Evolutionary conservation across 2,888 invertebrate genomes (phyloP), one percentile per base, ranked within the genome.

Genomic region (Spisula subtruncata): DNA sequence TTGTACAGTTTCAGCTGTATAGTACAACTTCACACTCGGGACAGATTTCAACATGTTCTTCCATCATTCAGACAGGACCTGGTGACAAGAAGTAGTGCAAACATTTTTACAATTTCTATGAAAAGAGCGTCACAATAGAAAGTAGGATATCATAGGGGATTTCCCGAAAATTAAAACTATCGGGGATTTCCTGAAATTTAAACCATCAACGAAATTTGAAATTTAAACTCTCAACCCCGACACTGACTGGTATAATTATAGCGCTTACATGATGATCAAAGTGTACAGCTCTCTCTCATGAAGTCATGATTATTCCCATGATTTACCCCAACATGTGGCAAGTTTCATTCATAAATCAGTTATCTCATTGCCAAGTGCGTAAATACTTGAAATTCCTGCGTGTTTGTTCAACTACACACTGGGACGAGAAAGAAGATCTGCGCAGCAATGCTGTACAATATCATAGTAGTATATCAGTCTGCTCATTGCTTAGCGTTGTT

Each of bases 361-460:
- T 75, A 75, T 75, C 75, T 75, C 35, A 32, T 75, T 32, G 75
- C 75, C 75, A 75, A 75, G 75, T 75, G 75, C 35, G 75, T 75
- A 84, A 46, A 84, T 84, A 75, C 32, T 84, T 84, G 51, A 75
- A 84, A 84, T 84, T 84, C 84, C 84, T 20, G 75, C 32, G 14
- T 60, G 29, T 75, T 51, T 71, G 84, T 66, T 41, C 18, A 14
- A 16, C 51, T 66, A 10, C 29, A 32, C 29, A 10, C 12, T 32
- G 71, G 29, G 29, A 1, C 32, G 16, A 35, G 75, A 75, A 41
- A 41, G 41, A 41, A 41, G 2, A 75, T 75, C 20, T 25, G 16
- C 25, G 35, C 14, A 75, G 35, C 4, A 35, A 16, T 75, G 14
- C 8, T 41, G 8, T 41, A 41, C 8, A 41, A 5, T 2, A 41